Conservation (phyloP, 2,113 vertebrate genomes). For the Gobiocypris rarus region DNA sequence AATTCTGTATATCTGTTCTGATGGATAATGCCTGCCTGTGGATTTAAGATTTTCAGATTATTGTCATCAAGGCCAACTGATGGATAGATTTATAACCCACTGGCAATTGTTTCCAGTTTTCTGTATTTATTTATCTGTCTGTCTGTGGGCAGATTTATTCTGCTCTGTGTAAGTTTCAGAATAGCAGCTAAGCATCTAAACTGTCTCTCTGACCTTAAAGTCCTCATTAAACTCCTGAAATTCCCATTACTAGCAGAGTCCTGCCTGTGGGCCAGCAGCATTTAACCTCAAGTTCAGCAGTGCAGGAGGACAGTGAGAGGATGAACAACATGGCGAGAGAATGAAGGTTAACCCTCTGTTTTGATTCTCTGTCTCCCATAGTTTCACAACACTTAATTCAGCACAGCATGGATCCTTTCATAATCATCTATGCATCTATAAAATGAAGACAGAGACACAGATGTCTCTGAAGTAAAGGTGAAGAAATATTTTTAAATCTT, state of each 20-base stretch:
- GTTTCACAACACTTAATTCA: conserved; percentile 49
- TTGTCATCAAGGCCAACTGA: conserved; percentile 9
- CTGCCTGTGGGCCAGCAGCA: conserved; percentile 21
- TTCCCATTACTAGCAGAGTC: conserved; percentile 32
- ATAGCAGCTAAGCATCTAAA: conserved; percentile 10
- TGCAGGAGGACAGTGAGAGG: not conserved
- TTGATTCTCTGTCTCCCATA: conserved; percentile 18
- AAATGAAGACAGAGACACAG: conserved; percentile 7
- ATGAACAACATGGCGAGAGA: not conserved
- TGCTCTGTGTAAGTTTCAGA: not conserved
- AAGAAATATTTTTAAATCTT: conserved; percentile 23
- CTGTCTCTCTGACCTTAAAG: conserved; percentile 7
- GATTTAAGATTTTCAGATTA: conserved; percentile 50
- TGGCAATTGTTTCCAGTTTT: not conserved
- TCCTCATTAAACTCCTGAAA: conserved; percentile 19
- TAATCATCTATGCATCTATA: conserved; percentile 45
- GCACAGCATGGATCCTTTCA: conserved; percentile 42
- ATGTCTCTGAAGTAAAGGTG: conserved; percentile 6
- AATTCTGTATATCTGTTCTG: conserved; percentile 32
- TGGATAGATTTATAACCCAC: conserved; percentile 34
- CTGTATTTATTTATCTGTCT: conserved; percentile 3
- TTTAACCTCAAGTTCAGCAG: conserved; percentile 30
- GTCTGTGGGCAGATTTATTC: conserved; percentile 3
- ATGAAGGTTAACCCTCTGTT: not conserved
- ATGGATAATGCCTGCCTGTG: conserved; percentile 45